Percentiles rank a stretch among this genome's conserved stretches.
Conservation (phyloP, 2,888 invertebrate species). For the Harpalus rufipes region DNA sequence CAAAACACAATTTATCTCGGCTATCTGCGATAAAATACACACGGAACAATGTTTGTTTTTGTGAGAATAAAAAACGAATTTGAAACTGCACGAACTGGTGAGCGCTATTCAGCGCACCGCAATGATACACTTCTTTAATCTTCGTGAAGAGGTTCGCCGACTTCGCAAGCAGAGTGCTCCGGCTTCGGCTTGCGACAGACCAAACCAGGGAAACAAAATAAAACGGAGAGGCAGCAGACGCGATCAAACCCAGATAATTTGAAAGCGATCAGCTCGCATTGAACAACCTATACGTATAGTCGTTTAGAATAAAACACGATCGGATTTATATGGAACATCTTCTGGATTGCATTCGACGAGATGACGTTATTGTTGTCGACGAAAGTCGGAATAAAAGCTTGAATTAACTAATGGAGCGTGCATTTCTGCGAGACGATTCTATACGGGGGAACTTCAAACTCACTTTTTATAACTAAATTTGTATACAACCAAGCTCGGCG, state of each 20-base stretch:
- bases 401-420: slow-evolving; percentile 45
- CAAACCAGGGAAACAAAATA: slow-evolving; percentile 37
- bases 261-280: slow-evolving; percentile 60
- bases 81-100: slow-evolving; percentile 50
- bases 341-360: slow-evolving; percentile 46
- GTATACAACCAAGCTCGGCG: neutral
- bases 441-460: neutral
- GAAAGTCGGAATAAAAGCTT: slow-evolving; percentile 45
- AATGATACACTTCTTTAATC: slow-evolving; percentile 58
- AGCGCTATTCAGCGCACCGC: slow-evolving; percentile 38
- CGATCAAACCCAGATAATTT: slow-evolving; percentile 57
- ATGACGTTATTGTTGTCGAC: slow-evolving; percentile 43
- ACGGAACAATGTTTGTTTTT: slow-evolving; percentile 56
- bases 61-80: slow-evolving; percentile 56
- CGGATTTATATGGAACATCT: slow-evolving; percentile 39
- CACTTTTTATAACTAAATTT: neutral
- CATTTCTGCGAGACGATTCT: neutral
- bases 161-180: neutral
- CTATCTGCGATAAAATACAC: slow-evolving; percentile 53
- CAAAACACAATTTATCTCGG: slow-evolving; percentile 58
- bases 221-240: slow-evolving; percentile 18
- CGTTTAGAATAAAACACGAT: slow-evolving; percentile 46
- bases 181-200: neutral
- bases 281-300: slow-evolving; percentile 45
- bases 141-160: slow-evolving; percentile 32